Conservation (phyloP, 2,888 invertebrate genomes). For the Agriopis aurantiaria region DNA sequence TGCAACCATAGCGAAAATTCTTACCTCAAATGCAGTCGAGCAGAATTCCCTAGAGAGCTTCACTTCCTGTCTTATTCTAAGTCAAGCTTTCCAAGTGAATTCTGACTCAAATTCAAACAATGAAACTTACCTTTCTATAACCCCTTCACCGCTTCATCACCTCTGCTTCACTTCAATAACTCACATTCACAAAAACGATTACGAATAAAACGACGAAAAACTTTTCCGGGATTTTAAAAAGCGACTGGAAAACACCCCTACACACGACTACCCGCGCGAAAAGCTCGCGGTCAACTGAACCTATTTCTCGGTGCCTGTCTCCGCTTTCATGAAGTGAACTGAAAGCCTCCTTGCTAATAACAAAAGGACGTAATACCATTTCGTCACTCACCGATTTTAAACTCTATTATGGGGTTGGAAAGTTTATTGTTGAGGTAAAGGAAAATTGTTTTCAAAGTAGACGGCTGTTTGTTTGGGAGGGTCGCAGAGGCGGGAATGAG, state of each 20-base stretch:
- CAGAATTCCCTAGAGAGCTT: conserved; percentile 25
- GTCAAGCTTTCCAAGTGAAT: conserved; percentile 27
- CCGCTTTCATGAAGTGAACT: conserved; percentile 84
- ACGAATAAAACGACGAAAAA: conserved; percentile 60
- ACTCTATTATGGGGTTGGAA: conserved; percentile 21
- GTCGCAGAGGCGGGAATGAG: conserved; percentile 86
- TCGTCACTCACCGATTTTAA: conserved; percentile 35
- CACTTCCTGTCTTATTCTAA: conserved; percentile 13
- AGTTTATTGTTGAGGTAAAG: conserved; percentile 35
- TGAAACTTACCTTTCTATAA: conserved; percentile 34
- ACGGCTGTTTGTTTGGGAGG: conserved; percentile 85
- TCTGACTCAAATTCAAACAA: conserved; percentile 2
- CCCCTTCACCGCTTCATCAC: conserved; percentile 39
- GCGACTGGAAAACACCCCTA: conserved; percentile 46
- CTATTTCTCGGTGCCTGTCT: conserved; percentile 71
- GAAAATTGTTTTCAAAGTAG: conserved; percentile 81
- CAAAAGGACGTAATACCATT: conserved; percentile 58
- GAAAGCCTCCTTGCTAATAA: conserved; percentile 60
- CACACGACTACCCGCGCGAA: conserved; percentile 71
- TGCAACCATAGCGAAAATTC: neutral
- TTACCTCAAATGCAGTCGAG: conserved; percentile 36
- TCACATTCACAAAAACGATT: conserved; percentile 48
- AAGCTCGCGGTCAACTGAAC: conserved; percentile 82
- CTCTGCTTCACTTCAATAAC: conserved; percentile 44
- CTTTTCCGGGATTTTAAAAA: conserved; percentile 66